Percentiles rank a stretch among this genome's conserved stretches.
These are phyloP conservation scores for Steinernema khuongi DNA, from an alignment of 1,140 invertebrate species.

Conservation along the genomic window DNA sequence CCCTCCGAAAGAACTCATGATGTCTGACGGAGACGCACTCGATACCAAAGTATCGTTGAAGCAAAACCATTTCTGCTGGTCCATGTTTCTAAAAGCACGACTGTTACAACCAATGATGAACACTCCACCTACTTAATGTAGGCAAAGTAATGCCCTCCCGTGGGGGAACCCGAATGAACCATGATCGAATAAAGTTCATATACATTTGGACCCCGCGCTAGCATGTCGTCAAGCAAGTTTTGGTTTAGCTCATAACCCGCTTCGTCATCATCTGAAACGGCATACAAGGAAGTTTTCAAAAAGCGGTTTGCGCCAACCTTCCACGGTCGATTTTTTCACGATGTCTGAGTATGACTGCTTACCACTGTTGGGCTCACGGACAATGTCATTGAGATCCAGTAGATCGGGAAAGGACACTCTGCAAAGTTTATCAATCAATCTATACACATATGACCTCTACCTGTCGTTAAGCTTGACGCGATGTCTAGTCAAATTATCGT, in stretches of 20 bases:
- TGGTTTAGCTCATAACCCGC: slow-evolving; percentile 30
- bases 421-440: slow-evolving; percentile 23
- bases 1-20: slow-evolving; percentile 77
- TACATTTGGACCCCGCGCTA: slow-evolving; percentile 68
- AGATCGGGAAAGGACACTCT: slow-evolving; percentile 19
- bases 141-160: slow-evolving; percentile 86
- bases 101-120: not conserved
- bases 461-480: slow-evolving; percentile 84
- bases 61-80: slow-evolving; percentile 64
- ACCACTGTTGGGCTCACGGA: slow-evolving; percentile 64
- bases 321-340: slow-evolving; percentile 43
- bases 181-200: slow-evolving; percentile 88
- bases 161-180: slow-evolving; percentile 85
- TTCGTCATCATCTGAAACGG: slow-evolving; percentile 3
- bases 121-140: slow-evolving; percentile 74
- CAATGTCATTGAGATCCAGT: slow-evolving; percentile 17
- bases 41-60: slow-evolving; percentile 66
- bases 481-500: slow-evolving; percentile 78
- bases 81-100: slow-evolving; percentile 61
- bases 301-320: not conserved
- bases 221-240: slow-evolving; percentile 34
- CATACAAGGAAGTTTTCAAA: not conserved
- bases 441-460: slow-evolving; percentile 62
- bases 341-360: too few relatives aligned
- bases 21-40: slow-evolving; percentile 66